Percentiles rank a stretch among this genome's conserved stretches.
phyloP scores from a whole-genome alignment of 2,888 invertebrate species.

The Caradrina kadenii region DNA sequence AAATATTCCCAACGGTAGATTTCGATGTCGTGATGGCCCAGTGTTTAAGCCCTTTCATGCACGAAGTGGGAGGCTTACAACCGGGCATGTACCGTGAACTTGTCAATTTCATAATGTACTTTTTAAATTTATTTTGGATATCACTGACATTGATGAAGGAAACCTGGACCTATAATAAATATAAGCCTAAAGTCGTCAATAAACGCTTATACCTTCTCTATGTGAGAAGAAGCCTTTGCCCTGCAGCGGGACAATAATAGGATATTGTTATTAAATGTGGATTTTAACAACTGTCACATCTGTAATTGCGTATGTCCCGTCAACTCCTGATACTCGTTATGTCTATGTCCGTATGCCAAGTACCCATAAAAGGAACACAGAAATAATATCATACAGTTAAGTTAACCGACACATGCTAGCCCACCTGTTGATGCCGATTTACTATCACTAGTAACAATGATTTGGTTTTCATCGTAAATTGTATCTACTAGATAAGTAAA shows the following conservation, averaged over 20 bases:
- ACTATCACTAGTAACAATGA: slow-evolving; percentile 32
- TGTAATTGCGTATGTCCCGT: slow-evolving; percentile 29
- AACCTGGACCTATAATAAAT: too few relatives aligned
- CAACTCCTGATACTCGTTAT: slow-evolving; percentile 34
- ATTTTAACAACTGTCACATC: slow-evolving; percentile 35
- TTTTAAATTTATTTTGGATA: neutral
- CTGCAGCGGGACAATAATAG: neutral
- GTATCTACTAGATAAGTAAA: slow-evolving; percentile 42
- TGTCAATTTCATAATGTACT: neutral
- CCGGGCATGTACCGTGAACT: neutral
- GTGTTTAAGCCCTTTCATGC: neutral
- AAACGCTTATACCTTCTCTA: neutral
- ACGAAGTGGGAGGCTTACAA: neutral
- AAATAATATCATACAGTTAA: slow-evolving; percentile 2
- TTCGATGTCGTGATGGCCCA: neutral
- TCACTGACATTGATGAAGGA: neutral
- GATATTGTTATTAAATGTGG: neutral
- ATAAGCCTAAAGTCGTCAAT: neutral
- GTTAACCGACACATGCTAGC: slow-evolving; percentile 29
- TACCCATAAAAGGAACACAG: slow-evolving; percentile 1
- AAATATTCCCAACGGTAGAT: slow-evolving; percentile 4
- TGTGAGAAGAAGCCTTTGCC: neutral
- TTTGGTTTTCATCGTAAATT: slow-evolving; percentile 43
- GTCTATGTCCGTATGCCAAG: slow-evolving; percentile 40
- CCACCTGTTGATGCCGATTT: slow-evolving; percentile 31